Evolutionary conservation across 1,140 invertebrate genomes (phyloP), one percentile per base, ranked within the genome.

Genomic region (Holotrichia oblita): DNA sequence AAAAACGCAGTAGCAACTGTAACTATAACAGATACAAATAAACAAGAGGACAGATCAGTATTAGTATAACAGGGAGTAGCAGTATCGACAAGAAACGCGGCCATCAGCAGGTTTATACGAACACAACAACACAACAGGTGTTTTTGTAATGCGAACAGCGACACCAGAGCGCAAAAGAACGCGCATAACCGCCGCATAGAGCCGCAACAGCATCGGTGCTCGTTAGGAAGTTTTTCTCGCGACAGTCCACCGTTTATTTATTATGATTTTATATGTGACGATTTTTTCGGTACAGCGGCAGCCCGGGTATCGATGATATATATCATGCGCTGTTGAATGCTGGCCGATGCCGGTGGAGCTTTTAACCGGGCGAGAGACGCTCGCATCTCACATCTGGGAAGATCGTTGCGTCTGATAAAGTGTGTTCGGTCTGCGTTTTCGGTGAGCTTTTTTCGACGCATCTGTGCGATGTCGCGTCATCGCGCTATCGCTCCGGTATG

Each of bases 241-340:
- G 42, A 55, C 48, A 6, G 48, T 41, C 79, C 77, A 12, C 61
- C 61, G 61, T 20, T 81, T 83, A 82, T 83, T 82, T 83, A 82
- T 84, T 81, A 83, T 84, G 82, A 81, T 82, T 82, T 81, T 79
- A 83, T 83, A 81, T 82, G 79, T 81, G 81, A 80, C 81, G 55
- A 81, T 82, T 83, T 83, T 83, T 83, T 82, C 20, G 69, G 48
- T 10, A 10, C 64, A 69, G 81, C 81, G 74, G 81, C 81, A 40
- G 80, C 17, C 79, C 82, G 80, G n/a, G 61, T 7, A 69, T 27
- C 20, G 8, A 14, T 20, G 61, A 69, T 69, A 69, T 34, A 69
- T 48, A 48, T n/a, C 44, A 48, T 3, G n/a, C 44, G 44, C 3
- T n/a, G n/a, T 48, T n/a, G 44, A 64, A 64, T 9, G 59, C 14